A percentile compares a stretch with the other conserved stretches of the same genome.
These are phyloP conservation scores for Takifugu rubripes DNA, from an alignment of 2,797 vertebrate genomes.

Conservation along the genomic window DNA sequence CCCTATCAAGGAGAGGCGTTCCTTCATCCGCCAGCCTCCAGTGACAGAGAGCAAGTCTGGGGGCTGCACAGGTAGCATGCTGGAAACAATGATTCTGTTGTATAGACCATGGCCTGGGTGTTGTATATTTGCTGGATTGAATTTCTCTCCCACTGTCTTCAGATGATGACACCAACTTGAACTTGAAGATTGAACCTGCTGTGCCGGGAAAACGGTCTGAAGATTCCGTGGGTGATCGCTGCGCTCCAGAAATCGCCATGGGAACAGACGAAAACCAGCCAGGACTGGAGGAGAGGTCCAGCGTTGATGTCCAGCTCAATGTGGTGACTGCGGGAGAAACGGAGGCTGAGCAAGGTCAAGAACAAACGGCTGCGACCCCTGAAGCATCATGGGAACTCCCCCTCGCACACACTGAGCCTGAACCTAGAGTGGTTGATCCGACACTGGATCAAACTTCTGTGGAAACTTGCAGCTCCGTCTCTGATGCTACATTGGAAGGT, in stretches of 20 bases:
- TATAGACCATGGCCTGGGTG: not conserved
- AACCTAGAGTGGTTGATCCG: not conserved
- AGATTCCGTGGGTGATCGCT: conserved; percentile 2
- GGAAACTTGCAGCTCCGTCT: conserved; percentile 2
- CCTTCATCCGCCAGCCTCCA: conserved; percentile 24
- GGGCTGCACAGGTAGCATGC: conserved; percentile 23
- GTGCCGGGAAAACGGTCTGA: conserved; percentile 10
- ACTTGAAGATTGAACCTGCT: conserved; percentile 9
- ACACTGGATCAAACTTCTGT: conserved; percentile 10
- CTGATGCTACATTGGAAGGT: conserved; percentile 11
- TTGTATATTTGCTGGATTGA: not conserved
- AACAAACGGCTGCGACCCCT: conserved; percentile 6
- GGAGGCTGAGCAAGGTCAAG: conserved; percentile 14
- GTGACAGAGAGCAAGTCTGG: conserved; percentile 1
- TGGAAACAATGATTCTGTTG: too few species aligned
- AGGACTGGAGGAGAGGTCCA: not conserved
- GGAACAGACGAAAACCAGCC: conserved; percentile 1
- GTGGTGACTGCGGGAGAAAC: not conserved
- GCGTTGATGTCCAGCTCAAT: too few species aligned
- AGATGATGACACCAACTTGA: conserved; percentile 11
- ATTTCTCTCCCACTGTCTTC: conserved; percentile 24
- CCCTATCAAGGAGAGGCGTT: conserved; percentile 68
- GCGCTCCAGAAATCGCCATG: not conserved
- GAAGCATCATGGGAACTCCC: conserved; percentile 10
- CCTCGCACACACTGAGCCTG: not conserved